Evolutionary conservation across 1,140 invertebrate species (phyloP).

Genomic region (Battus philenor): DNA sequence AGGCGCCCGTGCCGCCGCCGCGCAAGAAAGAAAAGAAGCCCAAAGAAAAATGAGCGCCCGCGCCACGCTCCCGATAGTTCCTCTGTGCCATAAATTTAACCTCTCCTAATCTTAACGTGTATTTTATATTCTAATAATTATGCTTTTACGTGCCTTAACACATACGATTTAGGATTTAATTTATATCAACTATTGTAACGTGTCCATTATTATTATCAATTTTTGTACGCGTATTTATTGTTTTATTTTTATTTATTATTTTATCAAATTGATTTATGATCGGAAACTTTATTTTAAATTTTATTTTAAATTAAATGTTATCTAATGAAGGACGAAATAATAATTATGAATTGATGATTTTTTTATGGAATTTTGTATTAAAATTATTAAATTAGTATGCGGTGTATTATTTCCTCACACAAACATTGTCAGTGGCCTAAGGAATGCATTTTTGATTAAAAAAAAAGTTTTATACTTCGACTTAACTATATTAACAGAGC

Average conservation of each 20-base stretch:
- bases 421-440: too few species aligned
- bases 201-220: constrained; percentile 48
- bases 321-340: constrained; percentile 57
- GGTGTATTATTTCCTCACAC: background rate
- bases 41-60: constrained; percentile 63
- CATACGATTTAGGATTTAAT: constrained; percentile 46
- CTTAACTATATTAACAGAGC: background rate
- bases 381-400: constrained; percentile 42
- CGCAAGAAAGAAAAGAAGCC: constrained; percentile 76
- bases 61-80: constrained; percentile 47
- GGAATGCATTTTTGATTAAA: too few species aligned
- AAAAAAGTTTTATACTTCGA: background rate
- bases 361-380: constrained; percentile 60
- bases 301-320: constrained; percentile 37
- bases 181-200: constrained; percentile 48
- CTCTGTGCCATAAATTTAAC: constrained; percentile 68
- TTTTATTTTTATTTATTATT: constrained; percentile 41
- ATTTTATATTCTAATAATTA: constrained; percentile 58
- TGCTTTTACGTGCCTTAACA: constrained; percentile 63
- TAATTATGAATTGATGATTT: constrained; percentile 44
- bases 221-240: constrained; percentile 29
- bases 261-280: constrained; percentile 27
- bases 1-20: constrained; percentile 69
- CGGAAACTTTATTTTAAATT: constrained; percentile 29
- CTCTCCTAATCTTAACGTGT: constrained; percentile 50